Evolutionary conservation across 2,888 invertebrate species (phyloP).

Genomic region (Lordiphosa fenestrarum): DNA sequence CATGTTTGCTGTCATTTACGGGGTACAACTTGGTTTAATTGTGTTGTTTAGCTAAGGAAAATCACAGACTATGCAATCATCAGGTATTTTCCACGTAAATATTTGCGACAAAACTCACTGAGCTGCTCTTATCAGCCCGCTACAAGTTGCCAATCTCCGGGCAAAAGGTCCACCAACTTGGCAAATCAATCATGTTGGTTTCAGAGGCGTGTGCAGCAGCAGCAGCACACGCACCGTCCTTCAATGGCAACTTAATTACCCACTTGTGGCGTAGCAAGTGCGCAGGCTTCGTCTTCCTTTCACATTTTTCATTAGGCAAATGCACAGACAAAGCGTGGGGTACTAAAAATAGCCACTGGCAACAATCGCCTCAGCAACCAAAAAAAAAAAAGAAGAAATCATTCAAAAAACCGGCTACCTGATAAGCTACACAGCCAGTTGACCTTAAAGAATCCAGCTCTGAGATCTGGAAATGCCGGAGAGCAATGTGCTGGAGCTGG

Average conservation of each 20-base stretch:
- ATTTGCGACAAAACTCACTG: conserved; percentile 17
- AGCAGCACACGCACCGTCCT: conserved; percentile 1
- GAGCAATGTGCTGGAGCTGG: conserved; percentile 13
- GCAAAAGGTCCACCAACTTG: conserved; percentile 3
- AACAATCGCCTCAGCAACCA: conserved; percentile 22
- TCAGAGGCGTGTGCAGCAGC: conserved; percentile 10
- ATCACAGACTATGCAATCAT: too few species aligned
- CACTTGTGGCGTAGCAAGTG: conserved; percentile 23
- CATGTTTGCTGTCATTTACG: too few species aligned
- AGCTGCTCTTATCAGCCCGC: conserved; percentile 20
- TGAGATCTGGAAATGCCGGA: conserved; percentile 6
- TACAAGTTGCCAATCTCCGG: conserved; percentile 22
- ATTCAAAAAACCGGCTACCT: conserved; percentile 21
- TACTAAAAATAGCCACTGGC: conserved; percentile 23
- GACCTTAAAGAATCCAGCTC: conserved; percentile 47
- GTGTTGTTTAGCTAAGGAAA: too few species aligned
- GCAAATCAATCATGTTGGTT: conserved; percentile 26
- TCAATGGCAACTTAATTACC: conserved; percentile 21
- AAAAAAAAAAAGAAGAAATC: background rate
- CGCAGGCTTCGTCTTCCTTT: conserved; percentile 16
- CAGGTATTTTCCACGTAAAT: conserved; percentile 22
- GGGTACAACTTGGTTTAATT: too few species aligned
- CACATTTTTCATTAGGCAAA: conserved; percentile 23
- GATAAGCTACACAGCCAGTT: conserved; percentile 39
- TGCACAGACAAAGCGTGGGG: conserved; percentile 10